A percentile compares a stretch with the other conserved stretches of the same genome.
Conservation (phyloP, 1,140 invertebrate species). For the Branchinecta lynchi region DNA sequence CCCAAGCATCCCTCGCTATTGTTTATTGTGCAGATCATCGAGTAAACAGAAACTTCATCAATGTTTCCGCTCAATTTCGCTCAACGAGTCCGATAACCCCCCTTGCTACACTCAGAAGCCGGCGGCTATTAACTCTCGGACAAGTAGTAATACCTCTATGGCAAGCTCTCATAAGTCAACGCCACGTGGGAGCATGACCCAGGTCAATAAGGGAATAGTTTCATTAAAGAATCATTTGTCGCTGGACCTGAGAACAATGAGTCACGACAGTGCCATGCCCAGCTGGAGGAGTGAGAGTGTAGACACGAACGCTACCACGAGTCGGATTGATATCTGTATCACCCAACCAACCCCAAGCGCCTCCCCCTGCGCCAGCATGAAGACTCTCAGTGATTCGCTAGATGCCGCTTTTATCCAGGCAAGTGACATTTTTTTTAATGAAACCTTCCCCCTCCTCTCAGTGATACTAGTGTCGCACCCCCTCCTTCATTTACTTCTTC, state of each 20-base stretch:
- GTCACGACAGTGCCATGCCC: neutral
- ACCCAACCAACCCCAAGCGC: conserved; percentile 58
- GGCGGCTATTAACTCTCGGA: neutral
- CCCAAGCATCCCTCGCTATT: neutral
- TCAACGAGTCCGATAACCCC: neutral
- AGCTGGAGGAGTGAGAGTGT: neutral
- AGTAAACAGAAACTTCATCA: conserved; percentile 11
- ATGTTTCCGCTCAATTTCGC: neutral
- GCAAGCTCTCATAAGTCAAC: conserved; percentile 1
- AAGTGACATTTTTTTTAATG: neutral
- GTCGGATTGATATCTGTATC: conserved; percentile 46
- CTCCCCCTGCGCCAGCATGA: conserved; percentile 60
- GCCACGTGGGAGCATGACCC: conserved; percentile 1
- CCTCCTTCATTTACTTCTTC: too few species aligned
- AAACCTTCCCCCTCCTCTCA: too few species aligned
- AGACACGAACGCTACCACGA: neutral
- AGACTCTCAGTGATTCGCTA: conserved; percentile 28
- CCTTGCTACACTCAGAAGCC: neutral
- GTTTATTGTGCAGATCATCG: neutral
- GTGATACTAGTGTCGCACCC: too few species aligned
- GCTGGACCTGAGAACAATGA: neutral
- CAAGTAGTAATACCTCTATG: neutral
- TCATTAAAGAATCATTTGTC: neutral
- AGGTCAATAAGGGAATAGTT: neutral
- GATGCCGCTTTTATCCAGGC: conserved; percentile 2